A percentile compares a stretch with the other conserved stretches of the same genome.
Evolutionary conservation across 2,888 invertebrate species (phyloP).

Genomic region (Drosophila nr. perissopoda): DNA sequence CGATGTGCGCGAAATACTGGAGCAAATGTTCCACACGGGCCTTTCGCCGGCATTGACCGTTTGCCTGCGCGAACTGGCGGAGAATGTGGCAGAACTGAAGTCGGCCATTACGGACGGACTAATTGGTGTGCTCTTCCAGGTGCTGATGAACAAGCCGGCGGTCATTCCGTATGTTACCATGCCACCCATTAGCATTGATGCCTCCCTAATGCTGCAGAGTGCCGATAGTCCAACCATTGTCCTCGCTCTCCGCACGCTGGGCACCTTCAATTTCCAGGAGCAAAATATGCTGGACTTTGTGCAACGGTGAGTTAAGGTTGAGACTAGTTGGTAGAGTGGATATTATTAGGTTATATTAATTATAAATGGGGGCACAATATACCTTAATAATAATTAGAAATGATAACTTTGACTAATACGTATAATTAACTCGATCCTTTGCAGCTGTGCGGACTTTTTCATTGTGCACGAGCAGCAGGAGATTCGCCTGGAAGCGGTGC

Average conservation of each 20-base stretch:
- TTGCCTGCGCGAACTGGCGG: constrained; percentile 95
- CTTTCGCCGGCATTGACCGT: constrained; percentile 95
- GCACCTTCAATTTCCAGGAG: constrained; percentile 95
- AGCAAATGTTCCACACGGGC: constrained; percentile 96
- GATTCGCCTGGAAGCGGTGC: constrained; percentile 96
- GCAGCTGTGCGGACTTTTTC: constrained; percentile 95
- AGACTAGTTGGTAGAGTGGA: background rate
- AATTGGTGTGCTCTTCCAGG: constrained; percentile 94
- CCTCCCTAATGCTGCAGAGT: constrained; percentile 82
- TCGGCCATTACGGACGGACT: constrained; percentile 96
- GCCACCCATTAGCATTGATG: constrained; percentile 83
- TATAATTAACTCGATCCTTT: background rate
- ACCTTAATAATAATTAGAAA: background rate
- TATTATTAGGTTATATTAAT: background rate
- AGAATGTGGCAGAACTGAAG: constrained; percentile 94
- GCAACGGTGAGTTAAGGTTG: constrained; percentile 85
- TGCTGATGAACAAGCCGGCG: constrained; percentile 94
- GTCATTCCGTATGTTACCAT: constrained; percentile 87
- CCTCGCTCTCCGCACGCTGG: constrained; percentile 95
- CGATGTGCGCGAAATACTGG: constrained; percentile 93
- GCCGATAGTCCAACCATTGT: constrained; percentile 93
- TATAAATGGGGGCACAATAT: background rate
- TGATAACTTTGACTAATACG: background rate
- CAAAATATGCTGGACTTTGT: constrained; percentile 96
- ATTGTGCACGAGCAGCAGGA: constrained; percentile 96